phyloP scores from a whole-genome alignment of 2,888 invertebrate genomes.

The Coronaproctus castanopsis region DNA sequence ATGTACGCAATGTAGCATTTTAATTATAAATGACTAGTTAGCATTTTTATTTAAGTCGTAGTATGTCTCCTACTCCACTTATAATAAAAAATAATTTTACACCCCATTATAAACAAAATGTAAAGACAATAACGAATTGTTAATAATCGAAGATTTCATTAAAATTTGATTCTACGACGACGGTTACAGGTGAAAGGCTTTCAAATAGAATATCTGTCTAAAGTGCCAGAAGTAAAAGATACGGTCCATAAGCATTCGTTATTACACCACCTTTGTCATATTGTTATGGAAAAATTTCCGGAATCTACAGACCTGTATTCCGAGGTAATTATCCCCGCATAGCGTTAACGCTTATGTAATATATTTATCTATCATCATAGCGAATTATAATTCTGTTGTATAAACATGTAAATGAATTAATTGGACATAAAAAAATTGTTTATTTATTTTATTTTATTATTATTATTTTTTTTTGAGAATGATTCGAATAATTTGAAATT shows the following conservation, averaged over 20 bases:
- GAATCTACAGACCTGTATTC: slow-evolving; percentile 93
- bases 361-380: not conserved
- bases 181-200: slow-evolving; percentile 65
- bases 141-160: no score
- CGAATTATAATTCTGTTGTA: not conserved
- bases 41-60: no score
- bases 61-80: no score
- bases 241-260: slow-evolving; percentile 97
- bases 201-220: slow-evolving; percentile 88
- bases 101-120: no score
- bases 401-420: not conserved
- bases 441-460: no score
- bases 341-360: not conserved
- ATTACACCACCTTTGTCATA: slow-evolving; percentile 88
- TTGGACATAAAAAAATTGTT: not conserved
- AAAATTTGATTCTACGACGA: no score
- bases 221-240: slow-evolving; percentile 96
- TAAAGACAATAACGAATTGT: no score
- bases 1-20: no score
- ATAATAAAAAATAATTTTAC: no score
- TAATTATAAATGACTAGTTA: no score
- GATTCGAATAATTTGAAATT: no score
- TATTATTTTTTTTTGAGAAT: no score
- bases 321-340: slow-evolving; percentile 50
- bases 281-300: slow-evolving; percentile 90